A percentile compares a stretch with the other conserved stretches of the same genome.
These are phyloP conservation scores for Albula goreensis DNA, from an alignment of 2,113 vertebrate species.

Conservation along the genomic window DNA sequence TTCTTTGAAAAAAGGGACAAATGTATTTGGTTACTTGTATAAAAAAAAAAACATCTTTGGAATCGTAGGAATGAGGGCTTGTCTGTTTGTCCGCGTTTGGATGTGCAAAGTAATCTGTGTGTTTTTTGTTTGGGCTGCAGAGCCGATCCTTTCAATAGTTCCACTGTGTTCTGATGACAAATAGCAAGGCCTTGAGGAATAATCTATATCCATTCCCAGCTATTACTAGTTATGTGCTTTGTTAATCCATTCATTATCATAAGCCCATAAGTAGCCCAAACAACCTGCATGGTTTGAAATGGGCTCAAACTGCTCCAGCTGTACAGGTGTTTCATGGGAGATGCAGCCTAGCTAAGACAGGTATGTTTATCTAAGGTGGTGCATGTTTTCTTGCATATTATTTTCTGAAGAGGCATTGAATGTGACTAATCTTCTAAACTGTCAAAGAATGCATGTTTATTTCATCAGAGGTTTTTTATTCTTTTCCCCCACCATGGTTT, in stretches of 20 bases:
- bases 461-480: background rate
- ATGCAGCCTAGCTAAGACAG: too few relatives aligned
- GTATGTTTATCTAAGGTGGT: too few relatives aligned
- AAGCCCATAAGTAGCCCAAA: background rate
- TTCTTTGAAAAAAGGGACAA: background rate
- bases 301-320: too few relatives aligned
- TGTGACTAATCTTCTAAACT: background rate
- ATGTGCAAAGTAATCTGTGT: background rate
- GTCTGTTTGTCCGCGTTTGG: background rate
- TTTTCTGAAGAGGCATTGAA: too few relatives aligned
- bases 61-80: background rate
- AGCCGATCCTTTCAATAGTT: background rate
- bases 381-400: too few relatives aligned
- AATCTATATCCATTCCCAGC: background rate
- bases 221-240: background rate
- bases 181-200: background rate
- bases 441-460: background rate
- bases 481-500: constrained; percentile 1
- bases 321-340: too few relatives aligned
- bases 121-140: background rate
- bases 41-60: background rate
- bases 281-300: background rate
- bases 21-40: background rate
- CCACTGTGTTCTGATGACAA: background rate
- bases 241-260: background rate